Percentiles rank a stretch among this genome's conserved stretches.
phyloP scores from a whole-genome alignment of 2,888 invertebrate genomes.

The Melanargia galathea region DNA sequence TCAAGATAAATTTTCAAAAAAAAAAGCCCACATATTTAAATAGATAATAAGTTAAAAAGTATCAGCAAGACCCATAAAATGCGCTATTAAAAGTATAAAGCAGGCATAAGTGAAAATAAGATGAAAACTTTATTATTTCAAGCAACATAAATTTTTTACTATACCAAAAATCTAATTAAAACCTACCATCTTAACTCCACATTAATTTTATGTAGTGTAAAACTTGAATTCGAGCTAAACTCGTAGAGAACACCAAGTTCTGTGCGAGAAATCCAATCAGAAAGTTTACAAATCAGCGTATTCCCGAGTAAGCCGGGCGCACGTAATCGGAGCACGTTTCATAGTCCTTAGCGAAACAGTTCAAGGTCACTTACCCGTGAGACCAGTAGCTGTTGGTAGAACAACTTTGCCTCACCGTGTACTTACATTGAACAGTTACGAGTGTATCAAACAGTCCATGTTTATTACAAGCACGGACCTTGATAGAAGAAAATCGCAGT shows the following conservation, averaged over 20 bases:
- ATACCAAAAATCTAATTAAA: too few relatives aligned
- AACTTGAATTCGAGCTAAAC: too few relatives aligned
- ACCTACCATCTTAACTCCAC: too few relatives aligned
- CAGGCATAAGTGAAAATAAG: too few relatives aligned
- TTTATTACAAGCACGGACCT: not conserved
- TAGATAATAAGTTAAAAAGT: too few relatives aligned
- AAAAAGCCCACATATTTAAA: too few relatives aligned
- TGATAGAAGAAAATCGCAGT: too few relatives aligned
- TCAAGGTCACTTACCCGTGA: slow-evolving; percentile 33
- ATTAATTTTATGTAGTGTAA: not conserved
- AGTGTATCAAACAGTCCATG: not conserved
- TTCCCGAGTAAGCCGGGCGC: not conserved
- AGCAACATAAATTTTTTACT: too few relatives aligned
- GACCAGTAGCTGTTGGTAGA: slow-evolving; percentile 25
- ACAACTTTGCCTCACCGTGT: not conserved
- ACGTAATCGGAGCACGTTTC: slow-evolving; percentile 4
- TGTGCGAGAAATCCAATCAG: not conserved
- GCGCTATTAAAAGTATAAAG: too few relatives aligned
- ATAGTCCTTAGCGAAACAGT: slow-evolving; percentile 24
- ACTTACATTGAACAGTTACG: not conserved
- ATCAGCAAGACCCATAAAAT: too few relatives aligned
- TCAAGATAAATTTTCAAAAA: too few relatives aligned
- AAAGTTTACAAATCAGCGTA: slow-evolving; percentile 3
- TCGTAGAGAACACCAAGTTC: not conserved
- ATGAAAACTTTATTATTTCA: too few relatives aligned